Conservation (phyloP, 1,140 invertebrate species). For the Apis dorsata region DNA sequence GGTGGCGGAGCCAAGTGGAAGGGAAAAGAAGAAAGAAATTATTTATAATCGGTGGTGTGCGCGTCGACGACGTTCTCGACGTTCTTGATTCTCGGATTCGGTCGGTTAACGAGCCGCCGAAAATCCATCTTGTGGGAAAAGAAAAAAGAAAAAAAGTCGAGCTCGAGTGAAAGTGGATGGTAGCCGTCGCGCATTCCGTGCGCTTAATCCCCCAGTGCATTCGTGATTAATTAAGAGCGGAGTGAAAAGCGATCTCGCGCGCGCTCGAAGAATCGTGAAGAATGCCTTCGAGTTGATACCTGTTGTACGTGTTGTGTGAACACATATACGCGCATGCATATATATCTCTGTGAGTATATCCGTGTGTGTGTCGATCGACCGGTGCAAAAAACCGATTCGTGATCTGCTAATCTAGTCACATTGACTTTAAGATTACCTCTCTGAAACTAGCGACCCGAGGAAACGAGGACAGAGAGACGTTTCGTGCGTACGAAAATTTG, state of each 20-base stretch:
- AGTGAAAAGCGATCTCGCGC: constrained; percentile 23
- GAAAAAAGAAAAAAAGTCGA: neutral
- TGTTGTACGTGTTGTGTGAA: neutral
- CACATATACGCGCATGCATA: too few relatives aligned
- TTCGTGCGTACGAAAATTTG: neutral
- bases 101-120: constrained; percentile 19
- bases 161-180: constrained; percentile 39
- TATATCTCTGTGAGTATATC: neutral
- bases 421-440: constrained; percentile 39
- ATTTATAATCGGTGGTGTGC: neutral
- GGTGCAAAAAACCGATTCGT: constrained; percentile 28
- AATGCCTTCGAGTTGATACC: neutral
- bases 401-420: constrained; percentile 49
- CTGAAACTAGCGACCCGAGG: constrained; percentile 2
- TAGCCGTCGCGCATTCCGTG: constrained; percentile 21
- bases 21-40: neutral
- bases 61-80: neutral
- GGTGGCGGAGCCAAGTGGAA: neutral
- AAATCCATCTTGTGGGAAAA: constrained; percentile 9
- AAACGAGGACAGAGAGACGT: constrained; percentile 15
- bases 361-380: neutral
- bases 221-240: constrained; percentile 50
- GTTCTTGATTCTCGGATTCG: neutral
- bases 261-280: constrained; percentile 24
- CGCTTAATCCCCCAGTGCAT: constrained; percentile 29